phyloP scores from a whole-genome alignment of 2,888 invertebrate genomes.

The Mimumesa dahlbomi region DNA sequence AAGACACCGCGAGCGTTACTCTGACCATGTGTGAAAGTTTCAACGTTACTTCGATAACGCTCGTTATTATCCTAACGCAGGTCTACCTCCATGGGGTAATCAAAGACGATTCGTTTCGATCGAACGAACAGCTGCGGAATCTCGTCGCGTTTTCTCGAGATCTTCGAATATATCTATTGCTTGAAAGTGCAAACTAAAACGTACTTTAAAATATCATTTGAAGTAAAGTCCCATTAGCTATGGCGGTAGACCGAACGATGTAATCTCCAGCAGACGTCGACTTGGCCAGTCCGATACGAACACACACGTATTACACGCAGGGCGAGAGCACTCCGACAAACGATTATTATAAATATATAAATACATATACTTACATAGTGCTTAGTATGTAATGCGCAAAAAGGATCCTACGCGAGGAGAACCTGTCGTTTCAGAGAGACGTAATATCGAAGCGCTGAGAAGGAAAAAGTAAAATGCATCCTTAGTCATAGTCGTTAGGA shows the following conservation, averaged over 20 bases:
- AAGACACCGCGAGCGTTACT: too few relatives aligned
- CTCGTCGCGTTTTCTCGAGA: too few relatives aligned
- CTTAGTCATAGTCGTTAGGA: slow-evolving; percentile 66
- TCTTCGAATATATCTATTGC: too few relatives aligned
- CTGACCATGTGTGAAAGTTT: too few relatives aligned
- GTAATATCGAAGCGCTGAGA: neutral
- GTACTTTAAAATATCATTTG: neutral
- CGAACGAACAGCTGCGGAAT: too few relatives aligned
- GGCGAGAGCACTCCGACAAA: slow-evolving; percentile 1
- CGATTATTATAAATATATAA: slow-evolving; percentile 27
- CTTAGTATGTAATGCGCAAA: slow-evolving; percentile 39
- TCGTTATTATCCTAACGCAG: too few relatives aligned
- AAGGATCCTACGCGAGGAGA: neutral
- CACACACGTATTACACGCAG: slow-evolving; percentile 1
- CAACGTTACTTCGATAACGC: too few relatives aligned
- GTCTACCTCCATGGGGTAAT: too few relatives aligned
- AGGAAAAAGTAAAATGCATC: neutral
- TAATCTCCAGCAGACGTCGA: neutral
- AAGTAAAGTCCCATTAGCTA: too few relatives aligned
- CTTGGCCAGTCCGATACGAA: slow-evolving; percentile 15
- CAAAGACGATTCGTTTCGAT: too few relatives aligned
- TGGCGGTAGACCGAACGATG: too few relatives aligned
- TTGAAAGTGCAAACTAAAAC: too few relatives aligned
- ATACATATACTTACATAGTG: slow-evolving; percentile 3
- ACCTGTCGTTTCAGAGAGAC: slow-evolving; percentile 2